Percentiles rank a stretch among this genome's conserved stretches.
These are phyloP conservation scores for Synergus umbraculus DNA, from an alignment of 2,888 invertebrate genomes.

Conservation along the genomic window DNA sequence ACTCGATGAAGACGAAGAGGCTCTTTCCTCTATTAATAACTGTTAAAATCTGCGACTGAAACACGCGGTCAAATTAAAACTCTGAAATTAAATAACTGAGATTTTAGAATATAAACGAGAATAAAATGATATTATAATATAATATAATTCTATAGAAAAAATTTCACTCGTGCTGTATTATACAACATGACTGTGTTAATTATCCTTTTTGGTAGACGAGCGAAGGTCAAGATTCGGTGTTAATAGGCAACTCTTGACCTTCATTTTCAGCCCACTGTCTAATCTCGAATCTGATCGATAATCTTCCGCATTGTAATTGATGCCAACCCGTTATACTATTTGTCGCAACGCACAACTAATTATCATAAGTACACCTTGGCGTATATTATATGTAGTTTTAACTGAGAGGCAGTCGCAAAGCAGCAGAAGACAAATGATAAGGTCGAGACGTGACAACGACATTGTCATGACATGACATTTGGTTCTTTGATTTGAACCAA, in stretches of 20 bases:
- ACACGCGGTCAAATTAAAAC: conserved; percentile 11
- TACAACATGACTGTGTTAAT: not conserved
- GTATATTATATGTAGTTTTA: not conserved
- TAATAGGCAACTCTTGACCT: not conserved
- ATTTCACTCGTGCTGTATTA: not conserved
- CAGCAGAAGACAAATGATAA: conserved; percentile 11
- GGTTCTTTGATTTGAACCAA: too few relatives aligned
- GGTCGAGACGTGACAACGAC: conserved; percentile 12
- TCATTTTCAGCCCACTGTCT: not conserved
- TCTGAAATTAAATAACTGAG: not conserved
- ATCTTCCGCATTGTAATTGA: conserved; percentile 37
- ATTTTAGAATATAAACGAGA: too few relatives aligned
- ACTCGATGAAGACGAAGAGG: conserved; percentile 9
- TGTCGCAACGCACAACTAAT: conserved; percentile 16
- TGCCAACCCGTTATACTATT: conserved; percentile 7
- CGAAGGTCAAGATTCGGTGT: not conserved
- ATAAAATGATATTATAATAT: not conserved
- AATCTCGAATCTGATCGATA: not conserved
- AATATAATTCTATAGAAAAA: not conserved
- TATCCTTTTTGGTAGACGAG: not conserved
- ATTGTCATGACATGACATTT: not conserved
- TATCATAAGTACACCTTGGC: conserved; percentile 20
- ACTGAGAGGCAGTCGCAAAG: not conserved
- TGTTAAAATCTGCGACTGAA: not conserved
- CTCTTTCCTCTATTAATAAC: conserved; percentile 16